Conservation (phyloP, 2,113 vertebrate genomes). For the Muntiacus reevesi region DNA sequence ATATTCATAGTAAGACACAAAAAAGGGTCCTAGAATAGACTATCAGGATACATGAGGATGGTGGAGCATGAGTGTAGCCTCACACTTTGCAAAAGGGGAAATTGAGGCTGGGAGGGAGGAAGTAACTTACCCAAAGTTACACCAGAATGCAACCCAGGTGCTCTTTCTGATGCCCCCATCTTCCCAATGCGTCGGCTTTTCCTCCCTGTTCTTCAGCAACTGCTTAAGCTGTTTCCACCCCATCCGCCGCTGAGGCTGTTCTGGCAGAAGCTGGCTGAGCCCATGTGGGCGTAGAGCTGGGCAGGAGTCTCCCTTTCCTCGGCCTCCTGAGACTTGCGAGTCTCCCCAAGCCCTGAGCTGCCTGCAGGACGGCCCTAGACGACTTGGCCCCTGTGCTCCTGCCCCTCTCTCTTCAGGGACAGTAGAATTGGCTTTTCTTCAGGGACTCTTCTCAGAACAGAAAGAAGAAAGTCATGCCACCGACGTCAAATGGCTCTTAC, state of each 20-base stretch:
- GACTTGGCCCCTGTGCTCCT: background rate
- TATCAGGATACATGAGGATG: background rate
- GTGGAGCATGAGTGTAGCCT: background rate
- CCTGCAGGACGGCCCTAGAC: background rate
- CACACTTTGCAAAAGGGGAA: background rate
- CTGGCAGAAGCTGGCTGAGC: background rate
- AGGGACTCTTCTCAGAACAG: slow-evolving; percentile 15
- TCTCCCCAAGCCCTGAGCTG: background rate
- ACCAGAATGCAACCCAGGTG: background rate
- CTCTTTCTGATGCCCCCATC: background rate
- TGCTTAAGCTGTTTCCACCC: background rate
- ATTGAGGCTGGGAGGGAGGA: background rate
- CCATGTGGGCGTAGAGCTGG: fast-evolving
- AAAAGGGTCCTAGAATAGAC: background rate
- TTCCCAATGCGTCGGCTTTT: background rate
- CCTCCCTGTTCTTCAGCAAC: background rate
- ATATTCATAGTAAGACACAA: background rate
- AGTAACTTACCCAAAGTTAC: background rate
- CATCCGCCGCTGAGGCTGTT: fast-evolving
- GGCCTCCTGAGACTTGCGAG: background rate
- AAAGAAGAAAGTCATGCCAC: slow-evolving; percentile 1
- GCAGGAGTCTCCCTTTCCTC: background rate
- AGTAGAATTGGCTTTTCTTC: slow-evolving; percentile 22
- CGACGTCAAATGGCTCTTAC: slow-evolving; percentile 46
- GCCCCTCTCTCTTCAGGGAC: background rate